A percentile compares a stretch with the other conserved stretches of the same genome.
phyloP scores from a whole-genome alignment of 2,797 vertebrate genomes.

The Cuniculus paca region DNA sequence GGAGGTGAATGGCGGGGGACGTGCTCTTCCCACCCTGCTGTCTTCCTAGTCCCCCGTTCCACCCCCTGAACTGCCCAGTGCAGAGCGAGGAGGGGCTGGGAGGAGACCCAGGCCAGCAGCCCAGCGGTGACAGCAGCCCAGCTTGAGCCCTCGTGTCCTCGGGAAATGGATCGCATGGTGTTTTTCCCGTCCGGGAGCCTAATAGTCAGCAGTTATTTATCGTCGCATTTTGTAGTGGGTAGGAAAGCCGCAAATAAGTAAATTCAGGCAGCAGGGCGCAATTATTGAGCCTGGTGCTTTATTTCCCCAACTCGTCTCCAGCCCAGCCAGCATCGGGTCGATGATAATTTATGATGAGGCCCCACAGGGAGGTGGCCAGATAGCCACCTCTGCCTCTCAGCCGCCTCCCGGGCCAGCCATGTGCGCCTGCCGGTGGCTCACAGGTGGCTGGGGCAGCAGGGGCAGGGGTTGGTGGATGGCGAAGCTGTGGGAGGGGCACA shows the following conservation, averaged over 20 bases:
- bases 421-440: not conserved
- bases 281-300: conserved; percentile 64
- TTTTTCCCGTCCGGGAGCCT: not conserved
- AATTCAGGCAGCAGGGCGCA: conserved; percentile 72
- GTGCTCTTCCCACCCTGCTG: not conserved
- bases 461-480: not conserved
- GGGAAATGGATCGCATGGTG: not conserved
- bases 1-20: not conserved
- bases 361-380: conserved; percentile 37
- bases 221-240: not conserved
- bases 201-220: conserved; percentile 63
- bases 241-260: conserved; percentile 74
- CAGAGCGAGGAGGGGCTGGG: not conserved
- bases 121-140: accelerated
- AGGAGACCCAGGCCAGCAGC: not conserved
- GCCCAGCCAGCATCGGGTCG: conserved; percentile 32
- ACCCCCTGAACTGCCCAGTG: not conserved
- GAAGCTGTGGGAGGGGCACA: not conserved
- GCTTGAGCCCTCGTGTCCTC: not conserved
- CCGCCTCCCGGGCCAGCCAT: not conserved
- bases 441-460: not conserved
- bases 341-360: conserved; percentile 75
- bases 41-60: not conserved
- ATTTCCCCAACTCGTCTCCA: conserved; percentile 70
- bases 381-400: not conserved